Evolutionary conservation across 2,797 vertebrate genomes (phyloP).

Genomic region (Neosilurus hyrtlii): DNA sequence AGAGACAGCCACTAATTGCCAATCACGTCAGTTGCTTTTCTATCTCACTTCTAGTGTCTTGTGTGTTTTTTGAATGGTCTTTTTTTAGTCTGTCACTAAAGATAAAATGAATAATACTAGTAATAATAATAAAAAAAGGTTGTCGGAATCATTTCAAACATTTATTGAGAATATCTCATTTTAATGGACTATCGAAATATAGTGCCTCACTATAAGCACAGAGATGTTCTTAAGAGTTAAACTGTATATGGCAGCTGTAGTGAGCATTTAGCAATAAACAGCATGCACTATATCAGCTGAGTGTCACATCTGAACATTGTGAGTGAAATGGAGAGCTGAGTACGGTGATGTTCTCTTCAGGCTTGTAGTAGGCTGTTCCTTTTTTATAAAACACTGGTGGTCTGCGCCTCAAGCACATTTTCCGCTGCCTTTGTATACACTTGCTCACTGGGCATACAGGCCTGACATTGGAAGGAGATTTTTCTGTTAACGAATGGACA

Average conservation of each 20-base stretch:
- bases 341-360: background rate
- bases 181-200: background rate
- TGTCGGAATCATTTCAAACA: background rate
- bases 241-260: background rate
- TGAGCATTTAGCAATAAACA: background rate
- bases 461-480: conserved; percentile 8
- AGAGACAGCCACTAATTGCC: no score
- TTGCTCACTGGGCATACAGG: background rate
- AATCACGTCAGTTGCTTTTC: no score
- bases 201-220: background rate
- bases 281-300: background rate
- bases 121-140: no score
- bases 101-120: no score
- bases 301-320: background rate
- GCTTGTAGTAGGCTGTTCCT: background rate
- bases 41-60: no score
- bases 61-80: no score
- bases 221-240: background rate
- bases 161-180: background rate
- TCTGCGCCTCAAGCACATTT: conserved; percentile 1
- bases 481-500: background rate
- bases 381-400: conserved; percentile 15
- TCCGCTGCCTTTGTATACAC: conserved; percentile 1
- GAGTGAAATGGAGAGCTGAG: background rate
- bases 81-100: no score